Conservation (phyloP, 2,888 invertebrate genomes). For the Drosophila helvetica region DNA sequence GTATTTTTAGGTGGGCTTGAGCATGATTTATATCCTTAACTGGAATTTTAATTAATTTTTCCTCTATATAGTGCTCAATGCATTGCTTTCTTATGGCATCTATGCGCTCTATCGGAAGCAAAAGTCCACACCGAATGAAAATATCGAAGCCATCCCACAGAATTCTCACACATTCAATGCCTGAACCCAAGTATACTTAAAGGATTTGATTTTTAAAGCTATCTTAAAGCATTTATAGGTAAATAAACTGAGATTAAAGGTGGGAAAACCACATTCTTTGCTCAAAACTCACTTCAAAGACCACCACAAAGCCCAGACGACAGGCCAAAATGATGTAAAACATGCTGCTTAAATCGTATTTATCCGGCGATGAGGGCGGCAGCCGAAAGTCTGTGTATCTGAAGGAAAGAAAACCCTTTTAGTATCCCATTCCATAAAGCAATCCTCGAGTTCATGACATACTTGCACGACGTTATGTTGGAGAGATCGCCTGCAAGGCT, state of each 20-base stretch:
- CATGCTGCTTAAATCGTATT: constrained; percentile 89
- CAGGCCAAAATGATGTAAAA: constrained; percentile 97
- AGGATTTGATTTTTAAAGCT: constrained; percentile 24
- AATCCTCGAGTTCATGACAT: constrained; percentile 38
- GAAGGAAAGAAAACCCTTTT: neutral
- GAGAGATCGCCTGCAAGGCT: constrained; percentile 83
- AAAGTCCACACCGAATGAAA: constrained; percentile 75
- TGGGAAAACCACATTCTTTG: neutral
- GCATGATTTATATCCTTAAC: rapidly evolving
- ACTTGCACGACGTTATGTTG: constrained; percentile 88
- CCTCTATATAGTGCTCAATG: constrained; percentile 68
- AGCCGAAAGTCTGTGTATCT: constrained; percentile 93
- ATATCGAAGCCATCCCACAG: constrained; percentile 41
- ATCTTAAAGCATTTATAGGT: constrained; percentile 21
- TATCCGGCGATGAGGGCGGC: constrained; percentile 86
- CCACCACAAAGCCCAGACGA: constrained; percentile 94
- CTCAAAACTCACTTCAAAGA: constrained; percentile 91
- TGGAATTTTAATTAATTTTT: neutral
- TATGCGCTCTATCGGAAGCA: constrained; percentile 78
- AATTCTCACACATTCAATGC: constrained; percentile 32
- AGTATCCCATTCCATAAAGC: neutral
- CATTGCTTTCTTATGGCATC: constrained; percentile 75
- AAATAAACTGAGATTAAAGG: constrained; percentile 43
- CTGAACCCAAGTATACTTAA: constrained; percentile 34
- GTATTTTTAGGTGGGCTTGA: constrained; percentile 33